These are phyloP conservation scores for Stichopus horrens DNA, from an alignment of 53 echinoderm and acorn worm species.

Conservation along the genomic window DNA sequence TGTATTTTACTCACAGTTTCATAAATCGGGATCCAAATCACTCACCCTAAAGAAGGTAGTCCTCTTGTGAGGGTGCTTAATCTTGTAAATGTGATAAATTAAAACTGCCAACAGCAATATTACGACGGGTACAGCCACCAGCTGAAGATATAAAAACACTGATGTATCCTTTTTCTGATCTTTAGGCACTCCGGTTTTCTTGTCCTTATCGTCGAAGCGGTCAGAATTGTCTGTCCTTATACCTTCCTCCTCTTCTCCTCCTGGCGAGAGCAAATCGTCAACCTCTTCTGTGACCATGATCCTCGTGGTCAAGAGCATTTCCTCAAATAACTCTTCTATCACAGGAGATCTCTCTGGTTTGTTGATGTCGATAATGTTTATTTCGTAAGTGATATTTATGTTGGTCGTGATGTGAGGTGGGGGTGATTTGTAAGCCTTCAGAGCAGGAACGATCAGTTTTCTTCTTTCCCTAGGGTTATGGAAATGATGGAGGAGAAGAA, in stretches of 20 bases:
- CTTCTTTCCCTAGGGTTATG: background rate
- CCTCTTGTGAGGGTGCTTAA: conserved; percentile 62
- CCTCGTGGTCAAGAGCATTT: conserved; percentile 6
- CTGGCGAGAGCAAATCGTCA: background rate
- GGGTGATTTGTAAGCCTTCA: background rate
- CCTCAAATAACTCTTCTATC: background rate
- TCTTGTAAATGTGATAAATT: conserved; percentile 60
- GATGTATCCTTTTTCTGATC: conserved; percentile 5
- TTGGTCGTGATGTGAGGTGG: conserved; percentile 11
- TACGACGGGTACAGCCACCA: conserved; percentile 57
- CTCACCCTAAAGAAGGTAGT: conserved; percentile 67
- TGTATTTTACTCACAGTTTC: background rate
- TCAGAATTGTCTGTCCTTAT: background rate
- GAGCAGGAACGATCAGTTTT: conserved; percentile 16
- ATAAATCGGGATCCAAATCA: conserved; percentile 51
- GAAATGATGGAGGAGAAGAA: background rate
- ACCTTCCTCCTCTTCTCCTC: background rate
- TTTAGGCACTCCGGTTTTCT: background rate
- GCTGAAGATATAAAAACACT: conserved; percentile 54
- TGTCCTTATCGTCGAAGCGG: background rate
- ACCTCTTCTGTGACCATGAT: background rate
- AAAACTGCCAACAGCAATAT: conserved; percentile 53
- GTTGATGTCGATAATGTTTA: background rate
- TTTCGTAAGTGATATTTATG: conserved; percentile 13
- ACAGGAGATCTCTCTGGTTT: background rate